These are phyloP conservation scores for Stegodyphus dumicola DNA, from an alignment of 1,140 invertebrate genomes.

Conservation along the genomic window DNA sequence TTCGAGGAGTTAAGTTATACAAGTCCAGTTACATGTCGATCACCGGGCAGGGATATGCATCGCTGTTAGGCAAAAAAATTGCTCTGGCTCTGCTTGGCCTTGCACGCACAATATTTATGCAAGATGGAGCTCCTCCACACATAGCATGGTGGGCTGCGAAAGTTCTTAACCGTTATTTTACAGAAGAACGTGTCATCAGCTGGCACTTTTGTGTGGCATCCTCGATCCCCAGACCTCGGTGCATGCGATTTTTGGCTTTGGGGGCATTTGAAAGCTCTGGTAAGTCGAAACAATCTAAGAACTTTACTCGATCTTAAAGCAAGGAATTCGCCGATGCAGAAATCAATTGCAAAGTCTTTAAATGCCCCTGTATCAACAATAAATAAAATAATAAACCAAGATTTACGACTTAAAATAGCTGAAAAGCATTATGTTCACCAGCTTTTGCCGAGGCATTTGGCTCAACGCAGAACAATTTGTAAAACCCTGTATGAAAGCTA, in stretches of 20 bases:
- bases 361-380: no score
- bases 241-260: slow-evolving; percentile 1
- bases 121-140: not conserved
- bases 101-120: not conserved
- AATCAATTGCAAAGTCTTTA: no score
- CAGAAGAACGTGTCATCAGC: not conserved
- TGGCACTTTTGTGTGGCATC: not conserved
- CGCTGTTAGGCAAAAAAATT: not conserved
- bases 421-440: no score
- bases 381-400: no score
- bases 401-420: no score
- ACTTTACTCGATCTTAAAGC: not conserved
- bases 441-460: no score
- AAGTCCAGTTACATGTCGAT: no score
- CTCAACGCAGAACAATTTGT: no score
- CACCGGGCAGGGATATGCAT: not conserved
- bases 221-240: not conserved
- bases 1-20: no score
- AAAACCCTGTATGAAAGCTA: no score
- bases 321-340: no score
- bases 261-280: not conserved
- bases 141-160: not conserved
- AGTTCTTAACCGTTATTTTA: not conserved
- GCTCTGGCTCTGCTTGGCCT: not conserved
- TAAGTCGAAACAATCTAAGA: not conserved